phyloP scores from a whole-genome alignment of 2,797 vertebrate genomes.

The Chaenodraco wilsoni region DNA sequence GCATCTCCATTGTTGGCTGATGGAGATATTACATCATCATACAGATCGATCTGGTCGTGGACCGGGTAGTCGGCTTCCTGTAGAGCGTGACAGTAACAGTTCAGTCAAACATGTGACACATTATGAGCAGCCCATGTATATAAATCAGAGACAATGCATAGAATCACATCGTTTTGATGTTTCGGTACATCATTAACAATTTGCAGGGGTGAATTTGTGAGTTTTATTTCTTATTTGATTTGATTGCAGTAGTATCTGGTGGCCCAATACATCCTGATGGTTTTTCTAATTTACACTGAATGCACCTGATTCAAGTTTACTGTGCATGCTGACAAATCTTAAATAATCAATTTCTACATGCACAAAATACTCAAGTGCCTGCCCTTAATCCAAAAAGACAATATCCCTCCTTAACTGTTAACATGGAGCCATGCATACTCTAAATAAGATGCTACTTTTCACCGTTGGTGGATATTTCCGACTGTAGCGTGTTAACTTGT shows the following conservation, averaged over 20 bases:
- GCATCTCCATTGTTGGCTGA: constrained; percentile 99
- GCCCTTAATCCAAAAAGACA: too few species aligned
- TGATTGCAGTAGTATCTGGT: neutral
- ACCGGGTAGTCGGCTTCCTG: constrained; percentile 97
- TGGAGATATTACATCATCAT: constrained; percentile 98
- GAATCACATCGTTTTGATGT: neutral
- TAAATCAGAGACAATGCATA: neutral
- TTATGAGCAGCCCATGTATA: accelerated
- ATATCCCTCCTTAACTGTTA: too few species aligned
- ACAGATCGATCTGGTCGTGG: constrained; percentile 97
- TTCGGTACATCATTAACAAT: neutral
- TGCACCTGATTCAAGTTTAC: neutral
- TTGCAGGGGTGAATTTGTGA: too few species aligned
- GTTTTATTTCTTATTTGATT: neutral
- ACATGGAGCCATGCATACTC: too few species aligned
- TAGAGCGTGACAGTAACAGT: constrained; percentile 28
- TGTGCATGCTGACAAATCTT: neutral
- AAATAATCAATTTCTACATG: neutral
- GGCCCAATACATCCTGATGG: neutral
- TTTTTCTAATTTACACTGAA: neutral
- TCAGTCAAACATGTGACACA: neutral
- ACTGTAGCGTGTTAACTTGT: too few species aligned
- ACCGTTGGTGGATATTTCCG: too few species aligned
- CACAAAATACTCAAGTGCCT: too few species aligned
- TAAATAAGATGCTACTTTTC: too few species aligned